phyloP scores from a whole-genome alignment of 2,888 invertebrate species.

The Tipula confusa region DNA sequence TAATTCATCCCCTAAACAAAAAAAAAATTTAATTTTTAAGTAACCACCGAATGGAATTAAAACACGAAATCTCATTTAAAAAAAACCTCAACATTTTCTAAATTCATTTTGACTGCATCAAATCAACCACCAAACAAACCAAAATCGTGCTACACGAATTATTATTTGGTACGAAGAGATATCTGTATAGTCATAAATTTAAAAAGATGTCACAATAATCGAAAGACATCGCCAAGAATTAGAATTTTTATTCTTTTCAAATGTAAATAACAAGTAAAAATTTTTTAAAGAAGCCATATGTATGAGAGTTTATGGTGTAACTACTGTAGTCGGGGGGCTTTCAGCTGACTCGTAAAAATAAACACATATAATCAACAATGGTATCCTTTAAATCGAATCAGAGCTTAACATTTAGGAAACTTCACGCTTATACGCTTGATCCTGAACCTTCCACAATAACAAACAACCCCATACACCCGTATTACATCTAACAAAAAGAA shows the following conservation, averaged over 20 bases:
- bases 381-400: too few relatives aligned
- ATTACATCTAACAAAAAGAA: too few relatives aligned
- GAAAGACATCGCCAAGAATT: background rate
- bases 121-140: background rate
- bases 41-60: background rate
- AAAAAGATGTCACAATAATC: background rate
- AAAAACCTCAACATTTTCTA: background rate
- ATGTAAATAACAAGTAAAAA: background rate
- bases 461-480: too few relatives aligned
- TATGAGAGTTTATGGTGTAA: background rate
- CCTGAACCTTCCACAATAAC: too few relatives aligned
- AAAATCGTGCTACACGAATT: background rate
- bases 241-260: background rate
- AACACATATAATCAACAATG: too few relatives aligned
- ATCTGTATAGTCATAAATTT: background rate
- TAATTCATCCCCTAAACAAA: background rate
- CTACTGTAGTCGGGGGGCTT: too few relatives aligned
- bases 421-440: too few relatives aligned
- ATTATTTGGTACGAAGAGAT: background rate
- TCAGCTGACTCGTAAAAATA: too few relatives aligned
- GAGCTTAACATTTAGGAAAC: too few relatives aligned
- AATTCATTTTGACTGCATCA: background rate
- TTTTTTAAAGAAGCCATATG: background rate
- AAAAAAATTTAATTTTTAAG: background rate
- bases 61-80: background rate